These are phyloP conservation scores for Strigamia maritima DNA, from an alignment of 2,888 invertebrate species.

Conservation along the genomic window DNA sequence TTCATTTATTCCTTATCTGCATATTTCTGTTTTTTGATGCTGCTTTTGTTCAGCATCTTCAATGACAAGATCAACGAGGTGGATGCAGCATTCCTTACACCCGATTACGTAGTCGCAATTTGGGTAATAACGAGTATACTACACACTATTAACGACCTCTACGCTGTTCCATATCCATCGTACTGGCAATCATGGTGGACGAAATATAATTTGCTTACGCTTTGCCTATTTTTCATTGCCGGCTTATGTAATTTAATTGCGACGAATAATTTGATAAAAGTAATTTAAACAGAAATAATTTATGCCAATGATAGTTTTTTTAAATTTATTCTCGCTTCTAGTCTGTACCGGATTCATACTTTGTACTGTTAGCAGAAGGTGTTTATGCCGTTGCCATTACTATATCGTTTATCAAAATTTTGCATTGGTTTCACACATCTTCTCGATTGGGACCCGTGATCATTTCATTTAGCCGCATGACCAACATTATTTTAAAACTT, in stretches of 20 bases:
- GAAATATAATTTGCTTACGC: not conserved
- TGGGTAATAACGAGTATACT: slow-evolving; percentile 15
- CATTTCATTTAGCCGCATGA: slow-evolving; percentile 63
- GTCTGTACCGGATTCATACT: not conserved
- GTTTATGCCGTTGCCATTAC: slow-evolving; percentile 65
- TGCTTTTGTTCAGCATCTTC: not conserved
- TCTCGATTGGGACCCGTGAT: slow-evolving; percentile 63
- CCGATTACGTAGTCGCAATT: not conserved
- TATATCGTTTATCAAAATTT: slow-evolving; percentile 63
- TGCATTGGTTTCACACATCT: slow-evolving; percentile 64
- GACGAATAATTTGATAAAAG: not conserved
- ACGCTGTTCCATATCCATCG: not conserved
- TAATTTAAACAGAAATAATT: not conserved
- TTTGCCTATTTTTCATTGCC: not conserved
- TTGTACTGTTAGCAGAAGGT: slow-evolving; percentile 64
- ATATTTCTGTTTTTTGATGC: slow-evolving; percentile 10
- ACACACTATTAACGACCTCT: not conserved
- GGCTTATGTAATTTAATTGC: not conserved
- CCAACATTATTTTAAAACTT: slow-evolving; percentile 63
- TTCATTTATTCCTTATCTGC: slow-evolving; percentile 22
- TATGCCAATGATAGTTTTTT: not conserved
- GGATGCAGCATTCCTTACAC: not conserved
- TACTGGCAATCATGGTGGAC: slow-evolving; percentile 36
- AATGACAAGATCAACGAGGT: not conserved
- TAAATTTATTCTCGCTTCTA: not conserved